phyloP scores from a whole-genome alignment of 2,113 vertebrate species.

The human (Homo sapiens) region GRCh38 chr5:170132501-170133000 shows the following conservation, averaged over 20 bases:
- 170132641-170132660: not conserved
- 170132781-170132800: not conserved
- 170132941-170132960: not conserved
- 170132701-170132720: not conserved
- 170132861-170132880: not conserved
- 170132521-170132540: not conserved
- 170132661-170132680: not conserved
- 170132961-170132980: not conserved
- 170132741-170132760: not conserved
- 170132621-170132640: not conserved
- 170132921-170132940: not conserved
- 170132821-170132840: slow-evolving; percentile 48
- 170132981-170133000: not conserved
- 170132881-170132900: not conserved
- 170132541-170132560: not conserved
- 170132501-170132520: accelerated
- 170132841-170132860: slow-evolving; percentile 40
- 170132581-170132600: not conserved
- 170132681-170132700: no score
- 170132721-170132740: not conserved
- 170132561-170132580: not conserved
- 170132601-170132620: not conserved
- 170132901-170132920: not conserved
- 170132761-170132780: slow-evolving; percentile 32
- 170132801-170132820: not conserved